Evolutionary conservation across 1,140 invertebrate species (phyloP).

Genomic region (Sminthurides bifidus): DNA sequence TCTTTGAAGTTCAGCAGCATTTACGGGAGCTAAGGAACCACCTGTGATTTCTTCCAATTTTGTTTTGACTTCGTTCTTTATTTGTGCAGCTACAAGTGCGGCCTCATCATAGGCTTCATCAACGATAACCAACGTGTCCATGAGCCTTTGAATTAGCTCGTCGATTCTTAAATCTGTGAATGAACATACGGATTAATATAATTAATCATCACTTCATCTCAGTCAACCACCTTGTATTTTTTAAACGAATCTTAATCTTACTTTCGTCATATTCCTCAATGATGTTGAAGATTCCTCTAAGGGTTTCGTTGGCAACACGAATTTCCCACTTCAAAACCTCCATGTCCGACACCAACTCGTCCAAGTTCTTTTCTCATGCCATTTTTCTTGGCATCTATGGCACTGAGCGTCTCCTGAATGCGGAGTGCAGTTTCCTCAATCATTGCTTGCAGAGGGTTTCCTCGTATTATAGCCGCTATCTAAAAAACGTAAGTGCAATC

Average conservation of each 20-base stretch:
- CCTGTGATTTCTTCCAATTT: constrained; percentile 13
- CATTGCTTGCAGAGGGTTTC: too few relatives aligned
- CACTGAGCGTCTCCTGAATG: too few relatives aligned
- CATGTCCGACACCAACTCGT: not conserved
- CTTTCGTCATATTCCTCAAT: constrained; percentile 15
- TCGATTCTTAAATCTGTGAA: constrained; percentile 13
- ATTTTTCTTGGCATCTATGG: too few relatives aligned
- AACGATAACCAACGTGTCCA: constrained; percentile 10
- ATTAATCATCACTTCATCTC: not conserved
- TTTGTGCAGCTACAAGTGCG: constrained; percentile 12
- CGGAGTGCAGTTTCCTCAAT: too few relatives aligned
- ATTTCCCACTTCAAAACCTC: constrained; percentile 14
- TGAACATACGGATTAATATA: not conserved
- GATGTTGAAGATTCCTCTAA: constrained; percentile 9
- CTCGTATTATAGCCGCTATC: too few relatives aligned
- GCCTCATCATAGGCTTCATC: constrained; percentile 8
- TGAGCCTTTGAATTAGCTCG: constrained; percentile 17
- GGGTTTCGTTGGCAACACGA: constrained; percentile 9
- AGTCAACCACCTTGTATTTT: not conserved
- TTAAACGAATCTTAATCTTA: not conserved
- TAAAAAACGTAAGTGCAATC: too few relatives aligned
- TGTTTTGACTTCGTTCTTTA: constrained; percentile 6
- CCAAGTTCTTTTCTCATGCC: too few relatives aligned
- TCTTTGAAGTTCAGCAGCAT: too few relatives aligned
- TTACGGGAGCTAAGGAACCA: too few relatives aligned